Evolutionary conservation across 2,113 vertebrate genomes (phyloP).

Genomic region (Beaufortia kweichowensis): DNA sequence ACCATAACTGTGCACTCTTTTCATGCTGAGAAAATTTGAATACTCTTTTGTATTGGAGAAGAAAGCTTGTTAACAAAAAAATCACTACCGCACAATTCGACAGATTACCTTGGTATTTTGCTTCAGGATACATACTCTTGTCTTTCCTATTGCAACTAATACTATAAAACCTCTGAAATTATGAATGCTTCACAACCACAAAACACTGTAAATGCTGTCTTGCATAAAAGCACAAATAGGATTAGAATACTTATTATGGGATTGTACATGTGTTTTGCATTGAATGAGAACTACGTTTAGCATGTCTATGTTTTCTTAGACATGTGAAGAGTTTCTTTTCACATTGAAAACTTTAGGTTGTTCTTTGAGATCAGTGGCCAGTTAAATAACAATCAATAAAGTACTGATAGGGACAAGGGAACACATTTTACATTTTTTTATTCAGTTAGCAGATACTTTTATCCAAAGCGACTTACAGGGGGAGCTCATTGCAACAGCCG

Average conservation of each 20-base stretch:
- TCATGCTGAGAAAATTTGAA: constrained; percentile 23
- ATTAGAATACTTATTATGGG: constrained; percentile 14
- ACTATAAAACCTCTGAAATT: constrained; percentile 37
- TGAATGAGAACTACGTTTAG: background rate
- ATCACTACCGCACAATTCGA: constrained; percentile 20
- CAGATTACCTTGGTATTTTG: constrained; percentile 8
- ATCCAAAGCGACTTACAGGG: no score
- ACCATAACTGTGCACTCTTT: background rate
- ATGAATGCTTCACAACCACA: constrained; percentile 16
- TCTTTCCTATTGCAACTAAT: constrained; percentile 54
- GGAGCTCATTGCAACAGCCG: no score
- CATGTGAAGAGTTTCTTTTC: background rate
- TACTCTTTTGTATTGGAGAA: constrained; percentile 48
- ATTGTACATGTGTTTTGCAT: background rate
- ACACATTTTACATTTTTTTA: no score
- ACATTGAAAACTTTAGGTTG: background rate
- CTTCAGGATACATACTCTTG: constrained; percentile 26
- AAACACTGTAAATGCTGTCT: constrained; percentile 4
- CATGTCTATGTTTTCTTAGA: background rate
- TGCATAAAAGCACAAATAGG: constrained; percentile 7
- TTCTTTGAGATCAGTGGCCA: no score
- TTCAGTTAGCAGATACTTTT: no score
- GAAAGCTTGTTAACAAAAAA: constrained; percentile 36
- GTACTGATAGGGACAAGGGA: no score
- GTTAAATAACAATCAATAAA: no score